Conservation (phyloP, 2,888 invertebrate genomes). For the Artemia sp. region DNA sequence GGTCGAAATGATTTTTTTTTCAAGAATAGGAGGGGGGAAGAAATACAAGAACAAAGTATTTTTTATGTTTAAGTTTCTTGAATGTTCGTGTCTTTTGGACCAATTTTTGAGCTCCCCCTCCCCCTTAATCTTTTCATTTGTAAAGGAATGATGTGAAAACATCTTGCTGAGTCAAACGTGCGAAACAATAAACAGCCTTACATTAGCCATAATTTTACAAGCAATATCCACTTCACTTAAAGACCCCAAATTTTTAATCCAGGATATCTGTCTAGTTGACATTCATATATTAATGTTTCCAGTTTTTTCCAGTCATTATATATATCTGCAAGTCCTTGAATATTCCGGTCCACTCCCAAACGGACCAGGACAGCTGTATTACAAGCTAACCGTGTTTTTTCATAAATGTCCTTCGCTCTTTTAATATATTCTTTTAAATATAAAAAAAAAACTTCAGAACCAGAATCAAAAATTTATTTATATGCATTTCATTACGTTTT, state of each 20-base stretch:
- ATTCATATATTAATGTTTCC: constrained; percentile 51
- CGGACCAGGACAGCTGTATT: constrained; percentile 45
- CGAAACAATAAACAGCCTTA: constrained; percentile 25
- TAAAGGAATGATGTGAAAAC: constrained; percentile 17
- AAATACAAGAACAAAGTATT: no score
- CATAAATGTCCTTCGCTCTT: constrained; percentile 47
- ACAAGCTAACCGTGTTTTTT: constrained; percentile 43
- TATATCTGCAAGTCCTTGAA: constrained; percentile 40
- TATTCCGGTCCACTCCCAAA: constrained; percentile 40
- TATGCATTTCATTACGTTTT: no score
- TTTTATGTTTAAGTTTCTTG: no score
- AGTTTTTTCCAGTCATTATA: constrained; percentile 43
- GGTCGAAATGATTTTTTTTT: no score
- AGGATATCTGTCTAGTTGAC: constrained; percentile 41
- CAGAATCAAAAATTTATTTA: no score
- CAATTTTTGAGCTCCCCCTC: no score
- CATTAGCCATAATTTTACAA: constrained; percentile 44
- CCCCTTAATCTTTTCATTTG: constrained; percentile 19
- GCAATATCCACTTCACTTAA: constrained; percentile 44
- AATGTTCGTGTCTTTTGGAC: no score
- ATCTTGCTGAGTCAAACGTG: background rate
- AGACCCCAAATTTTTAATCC: constrained; percentile 40
- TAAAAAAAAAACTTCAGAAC: no score
- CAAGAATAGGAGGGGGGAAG: no score
- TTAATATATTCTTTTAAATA: constrained; percentile 32